Conservation (phyloP, 2,888 invertebrate genomes). For the Synanthedon andrenaeformis region DNA sequence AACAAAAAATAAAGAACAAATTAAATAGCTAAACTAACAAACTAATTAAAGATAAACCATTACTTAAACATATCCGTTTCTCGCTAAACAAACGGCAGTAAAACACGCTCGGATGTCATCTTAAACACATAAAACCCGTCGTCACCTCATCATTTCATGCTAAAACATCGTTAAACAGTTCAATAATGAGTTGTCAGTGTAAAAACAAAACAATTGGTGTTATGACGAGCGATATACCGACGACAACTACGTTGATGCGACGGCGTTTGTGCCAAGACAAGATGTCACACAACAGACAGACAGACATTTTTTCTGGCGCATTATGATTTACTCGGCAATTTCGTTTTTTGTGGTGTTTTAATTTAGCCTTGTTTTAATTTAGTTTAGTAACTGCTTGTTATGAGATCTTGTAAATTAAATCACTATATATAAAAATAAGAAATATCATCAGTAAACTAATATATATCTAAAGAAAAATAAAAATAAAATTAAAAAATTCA, state of each 20-base stretch:
- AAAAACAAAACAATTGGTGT: slow-evolving; percentile 13
- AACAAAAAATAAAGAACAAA: too few relatives aligned
- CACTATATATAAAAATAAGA: too few relatives aligned
- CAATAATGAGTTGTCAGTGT: slow-evolving; percentile 18
- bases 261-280: slow-evolving; percentile 20
- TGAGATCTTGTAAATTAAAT: too few relatives aligned
- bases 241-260: slow-evolving; percentile 6
- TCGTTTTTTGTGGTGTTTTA: too few relatives aligned
- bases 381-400: too few relatives aligned
- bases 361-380: too few relatives aligned
- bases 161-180: slow-evolving; percentile 18
- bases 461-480: too few relatives aligned
- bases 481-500: too few relatives aligned
- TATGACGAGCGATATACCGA: slow-evolving; percentile 7
- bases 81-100: not conserved
- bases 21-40: too few relatives aligned
- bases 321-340: too few relatives aligned
- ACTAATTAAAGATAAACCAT: too few relatives aligned
- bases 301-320: slow-evolving; percentile 43
- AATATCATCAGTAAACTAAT: too few relatives aligned
- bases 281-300: slow-evolving; percentile 66
- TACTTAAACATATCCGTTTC: not conserved
- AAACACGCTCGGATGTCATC: not conserved
- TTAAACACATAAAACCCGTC: slow-evolving; percentile 8
- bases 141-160: slow-evolving; percentile 14